These are phyloP conservation scores for Cinclus cinclus DNA, from an alignment of 2,113 vertebrate genomes.

Conservation along the genomic window DNA sequence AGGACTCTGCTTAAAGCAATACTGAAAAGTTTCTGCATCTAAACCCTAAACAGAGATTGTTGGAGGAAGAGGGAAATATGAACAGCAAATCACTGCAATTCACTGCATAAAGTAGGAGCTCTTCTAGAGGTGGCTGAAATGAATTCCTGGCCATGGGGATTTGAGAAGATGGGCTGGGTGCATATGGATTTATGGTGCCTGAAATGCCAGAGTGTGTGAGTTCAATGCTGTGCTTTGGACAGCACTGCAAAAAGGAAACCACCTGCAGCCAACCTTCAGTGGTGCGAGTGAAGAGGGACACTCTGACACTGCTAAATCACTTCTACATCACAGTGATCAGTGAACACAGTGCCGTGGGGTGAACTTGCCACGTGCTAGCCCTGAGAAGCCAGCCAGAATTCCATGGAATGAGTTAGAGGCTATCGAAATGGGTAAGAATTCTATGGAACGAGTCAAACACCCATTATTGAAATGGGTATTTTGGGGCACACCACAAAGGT, in stretches of 20 bases:
- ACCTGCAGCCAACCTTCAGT: not conserved
- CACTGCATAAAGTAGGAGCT: not conserved
- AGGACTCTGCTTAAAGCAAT: not conserved
- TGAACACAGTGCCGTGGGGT: not conserved
- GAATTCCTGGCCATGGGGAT: not conserved
- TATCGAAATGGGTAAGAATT: not conserved
- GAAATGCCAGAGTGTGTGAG: not conserved
- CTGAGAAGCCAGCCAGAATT: not conserved
- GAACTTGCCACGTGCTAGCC: not conserved
- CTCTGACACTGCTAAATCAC: not conserved
- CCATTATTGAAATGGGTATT: not conserved
- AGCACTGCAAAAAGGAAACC: not conserved
- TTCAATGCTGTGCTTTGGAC: not conserved
- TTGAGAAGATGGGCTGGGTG: not conserved
- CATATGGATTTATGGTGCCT: not conserved
- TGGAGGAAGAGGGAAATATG: not conserved
- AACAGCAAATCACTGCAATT: not conserved
- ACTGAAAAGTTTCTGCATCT: not conserved
- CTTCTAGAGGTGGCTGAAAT: not conserved
- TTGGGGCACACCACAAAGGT: fast-evolving
- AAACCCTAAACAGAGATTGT: not conserved
- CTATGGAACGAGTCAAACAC: not conserved
- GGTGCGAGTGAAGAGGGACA: not conserved
- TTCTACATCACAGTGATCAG: not conserved
- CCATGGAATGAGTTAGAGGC: not conserved